A percentile compares a stretch with the other conserved stretches of the same genome.
These are phyloP conservation scores for Sphecodes monilicornis DNA, from an alignment of 2,888 invertebrate genomes.

Conservation along the genomic window DNA sequence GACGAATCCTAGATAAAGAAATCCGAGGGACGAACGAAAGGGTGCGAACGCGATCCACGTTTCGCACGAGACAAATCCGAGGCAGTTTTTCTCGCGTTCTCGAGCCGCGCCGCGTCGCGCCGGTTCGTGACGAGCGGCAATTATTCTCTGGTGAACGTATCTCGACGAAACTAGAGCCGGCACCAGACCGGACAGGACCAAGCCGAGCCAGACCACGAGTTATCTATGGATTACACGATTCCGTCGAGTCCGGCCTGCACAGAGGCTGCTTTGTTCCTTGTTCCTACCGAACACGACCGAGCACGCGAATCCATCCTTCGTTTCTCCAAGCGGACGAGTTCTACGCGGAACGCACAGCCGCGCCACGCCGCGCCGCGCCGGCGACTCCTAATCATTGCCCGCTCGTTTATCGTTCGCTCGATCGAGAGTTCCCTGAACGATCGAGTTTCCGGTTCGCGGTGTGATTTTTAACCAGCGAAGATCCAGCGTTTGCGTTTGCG, in stretches of 20 bases:
- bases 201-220: conserved; percentile 29
- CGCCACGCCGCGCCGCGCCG: too few species aligned
- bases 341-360: background rate
- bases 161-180: conserved; percentile 48
- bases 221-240: conserved; percentile 64
- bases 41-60: background rate
- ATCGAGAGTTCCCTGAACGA: conserved; percentile 5
- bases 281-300: conserved; percentile 39
- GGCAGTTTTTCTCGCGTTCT: conserved; percentile 25
- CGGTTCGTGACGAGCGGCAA: conserved; percentile 60
- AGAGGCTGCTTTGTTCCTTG: conserved; percentile 41
- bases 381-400: background rate
- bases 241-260: conserved; percentile 30
- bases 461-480: background rate
- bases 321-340: background rate
- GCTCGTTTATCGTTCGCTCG: background rate
- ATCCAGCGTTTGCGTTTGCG: background rate
- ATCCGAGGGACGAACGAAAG: background rate
- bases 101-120: conserved; percentile 48
- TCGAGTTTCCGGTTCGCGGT: background rate
- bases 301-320: conserved; percentile 49
- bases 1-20: background rate
- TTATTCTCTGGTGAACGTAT: conserved; percentile 64
- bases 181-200: conserved; percentile 1
- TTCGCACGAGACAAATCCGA: conserved; percentile 60